phyloP scores from a whole-genome alignment of 2,113 vertebrate genomes.

The Prolemur simus region DNA sequence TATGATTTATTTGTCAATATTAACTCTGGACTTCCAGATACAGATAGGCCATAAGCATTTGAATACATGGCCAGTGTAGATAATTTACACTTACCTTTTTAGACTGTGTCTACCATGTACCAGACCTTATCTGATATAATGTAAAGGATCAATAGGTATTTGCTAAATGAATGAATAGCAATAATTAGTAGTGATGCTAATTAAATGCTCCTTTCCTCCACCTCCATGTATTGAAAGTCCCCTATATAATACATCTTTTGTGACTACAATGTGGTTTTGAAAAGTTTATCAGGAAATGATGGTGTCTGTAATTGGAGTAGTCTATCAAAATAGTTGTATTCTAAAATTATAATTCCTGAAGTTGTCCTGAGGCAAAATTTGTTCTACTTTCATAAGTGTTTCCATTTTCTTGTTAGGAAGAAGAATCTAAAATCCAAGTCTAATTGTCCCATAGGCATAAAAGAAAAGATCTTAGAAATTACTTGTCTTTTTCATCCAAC shows the following conservation, averaged over 20 bases:
- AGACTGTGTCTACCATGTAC: not conserved
- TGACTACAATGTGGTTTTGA: not conserved
- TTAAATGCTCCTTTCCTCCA: not conserved
- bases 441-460: not conserved
- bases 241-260: not conserved
- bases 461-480: conserved; percentile 42
- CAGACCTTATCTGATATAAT: not conserved
- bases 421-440: conserved; percentile 37
- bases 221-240: not conserved
- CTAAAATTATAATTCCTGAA: conserved; percentile 59
- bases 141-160: not conserved
- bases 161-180: not conserved
- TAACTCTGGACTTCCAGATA: not conserved
- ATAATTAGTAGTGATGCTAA: not conserved
- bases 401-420: conserved; percentile 44
- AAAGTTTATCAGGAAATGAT: conserved; percentile 57
- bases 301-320: conserved; percentile 49
- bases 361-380: conserved; percentile 51
- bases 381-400: conserved; percentile 39
- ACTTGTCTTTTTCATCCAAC: conserved; percentile 40
- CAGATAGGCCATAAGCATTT: not conserved
- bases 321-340: conserved; percentile 57
- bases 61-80: not conserved
- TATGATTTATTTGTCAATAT: not conserved
- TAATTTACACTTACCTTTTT: not conserved